A percentile compares a stretch with the other conserved stretches of the same genome.
Conservation (phyloP, 2,113 vertebrate genomes). For the Cebus imitator region DNA sequence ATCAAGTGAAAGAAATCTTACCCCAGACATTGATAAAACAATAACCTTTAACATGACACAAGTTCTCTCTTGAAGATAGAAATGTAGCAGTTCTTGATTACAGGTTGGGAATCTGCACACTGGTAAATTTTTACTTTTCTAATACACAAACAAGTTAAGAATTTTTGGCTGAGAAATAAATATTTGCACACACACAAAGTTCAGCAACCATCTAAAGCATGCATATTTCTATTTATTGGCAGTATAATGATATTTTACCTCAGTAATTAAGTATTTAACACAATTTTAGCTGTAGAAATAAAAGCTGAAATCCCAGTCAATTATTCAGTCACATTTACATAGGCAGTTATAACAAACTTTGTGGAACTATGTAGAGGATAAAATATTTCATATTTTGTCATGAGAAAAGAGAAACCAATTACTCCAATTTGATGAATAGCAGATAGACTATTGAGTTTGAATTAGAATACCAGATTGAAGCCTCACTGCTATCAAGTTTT, state of each 20-base stretch:
- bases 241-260: not conserved
- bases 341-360: not conserved
- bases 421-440: not conserved
- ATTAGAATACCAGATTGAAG: not conserved
- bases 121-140: not conserved
- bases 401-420: not conserved
- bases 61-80: not conserved
- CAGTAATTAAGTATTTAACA: not conserved
- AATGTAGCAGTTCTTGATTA: not conserved
- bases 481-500: not conserved
- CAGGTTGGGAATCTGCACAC: not conserved
- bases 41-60: no score
- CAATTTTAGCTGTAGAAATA: not conserved
- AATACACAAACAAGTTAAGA: not conserved
- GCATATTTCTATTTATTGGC: not conserved
- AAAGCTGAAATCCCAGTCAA: not conserved
- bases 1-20: not conserved
- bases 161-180: not conserved
- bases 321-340: not conserved
- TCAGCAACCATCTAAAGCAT: not conserved
- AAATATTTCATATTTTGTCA: not conserved
- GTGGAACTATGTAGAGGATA: not conserved
- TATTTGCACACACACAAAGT: not conserved
- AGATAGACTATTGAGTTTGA: not conserved
- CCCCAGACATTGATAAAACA: not conserved